Evolutionary conservation across 2,888 invertebrate species (phyloP).

Genomic region (Chrysolina americana): DNA sequence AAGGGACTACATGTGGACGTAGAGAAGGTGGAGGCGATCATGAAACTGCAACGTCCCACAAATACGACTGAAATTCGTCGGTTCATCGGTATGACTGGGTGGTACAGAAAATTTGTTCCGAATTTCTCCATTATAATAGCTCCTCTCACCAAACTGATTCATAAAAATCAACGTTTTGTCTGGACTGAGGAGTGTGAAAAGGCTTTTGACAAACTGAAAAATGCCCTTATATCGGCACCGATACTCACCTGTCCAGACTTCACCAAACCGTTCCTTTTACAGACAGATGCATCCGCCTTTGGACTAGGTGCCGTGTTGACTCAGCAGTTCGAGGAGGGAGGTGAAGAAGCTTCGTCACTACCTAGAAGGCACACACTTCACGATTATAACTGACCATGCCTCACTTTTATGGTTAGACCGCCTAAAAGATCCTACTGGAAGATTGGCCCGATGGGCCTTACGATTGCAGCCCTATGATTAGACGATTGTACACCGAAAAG

Average conservation of each 20-base stretch:
- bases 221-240: conserved; percentile 46
- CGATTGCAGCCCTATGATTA: too few relatives aligned
- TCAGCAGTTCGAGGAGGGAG: conserved; percentile 41
- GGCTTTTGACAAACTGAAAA: conserved; percentile 15
- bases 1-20: conserved; percentile 20
- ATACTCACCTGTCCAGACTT: conserved; percentile 53
- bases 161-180: too few relatives aligned
- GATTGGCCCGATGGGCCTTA: too few relatives aligned
- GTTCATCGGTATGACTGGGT: conserved; percentile 40
- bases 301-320: conserved; percentile 50
- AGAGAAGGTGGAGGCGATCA: conserved; percentile 22
- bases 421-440: too few relatives aligned
- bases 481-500: too few relatives aligned
- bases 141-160: too few relatives aligned
- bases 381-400: conserved; percentile 48
- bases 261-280: conserved; percentile 30
- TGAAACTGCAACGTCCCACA: not conserved
- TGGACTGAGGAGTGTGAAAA: too few relatives aligned
- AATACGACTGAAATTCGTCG: conserved; percentile 34
- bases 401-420: conserved; percentile 15
- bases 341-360: conserved; percentile 49
- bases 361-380: conserved; percentile 47
- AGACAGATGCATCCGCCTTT: conserved; percentile 32
- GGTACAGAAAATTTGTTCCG: conserved; percentile 40
- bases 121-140: too few relatives aligned